Evolutionary conservation across 2,888 invertebrate species (phyloP).

Genomic region (Melanargia galathea): DNA sequence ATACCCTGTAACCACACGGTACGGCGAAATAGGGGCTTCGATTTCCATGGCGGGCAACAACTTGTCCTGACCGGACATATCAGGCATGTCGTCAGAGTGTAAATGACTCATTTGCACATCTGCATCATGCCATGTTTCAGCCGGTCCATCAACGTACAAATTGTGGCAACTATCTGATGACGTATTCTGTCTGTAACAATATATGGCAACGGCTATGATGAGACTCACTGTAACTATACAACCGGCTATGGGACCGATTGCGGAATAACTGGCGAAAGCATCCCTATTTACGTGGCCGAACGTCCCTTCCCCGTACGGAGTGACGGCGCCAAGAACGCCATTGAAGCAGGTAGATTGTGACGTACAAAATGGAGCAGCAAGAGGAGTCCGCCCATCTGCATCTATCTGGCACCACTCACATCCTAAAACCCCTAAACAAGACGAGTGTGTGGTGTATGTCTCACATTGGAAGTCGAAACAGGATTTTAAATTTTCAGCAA

Average conservation of each 20-base stretch:
- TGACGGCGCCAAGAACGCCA: constrained; percentile 90
- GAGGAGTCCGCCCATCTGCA: constrained; percentile 86
- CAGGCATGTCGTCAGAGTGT: constrained; percentile 86
- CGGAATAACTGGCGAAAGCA: constrained; percentile 83
- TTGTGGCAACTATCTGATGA: constrained; percentile 77
- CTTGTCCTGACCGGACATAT: constrained; percentile 85
- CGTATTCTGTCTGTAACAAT: constrained; percentile 90
- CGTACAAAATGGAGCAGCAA: constrained; percentile 89
- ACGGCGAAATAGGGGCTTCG: constrained; percentile 91
- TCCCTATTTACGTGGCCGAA: constrained; percentile 76
- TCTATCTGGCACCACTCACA: constrained; percentile 96
- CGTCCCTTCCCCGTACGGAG: constrained; percentile 90
- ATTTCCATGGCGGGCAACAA: constrained; percentile 82
- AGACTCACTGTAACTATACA: constrained; percentile 91
- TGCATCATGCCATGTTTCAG: constrained; percentile 78
- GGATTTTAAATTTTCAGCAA: constrained; percentile 81
- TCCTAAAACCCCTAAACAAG: constrained; percentile 89
- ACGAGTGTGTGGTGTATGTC: constrained; percentile 82
- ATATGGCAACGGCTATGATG: constrained; percentile 90
- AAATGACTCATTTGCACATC: constrained; percentile 88
- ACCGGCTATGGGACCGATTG: constrained; percentile 93
- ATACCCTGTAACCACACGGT: constrained; percentile 92
- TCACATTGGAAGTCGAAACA: constrained; percentile 88
- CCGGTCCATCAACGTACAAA: constrained; percentile 75
- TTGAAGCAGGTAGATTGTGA: constrained; percentile 92